Evolutionary conservation across 2,113 vertebrate species (phyloP), one percentile per base, ranked within the genome.

Genomic region (Sisor rabdophorus): DNA sequence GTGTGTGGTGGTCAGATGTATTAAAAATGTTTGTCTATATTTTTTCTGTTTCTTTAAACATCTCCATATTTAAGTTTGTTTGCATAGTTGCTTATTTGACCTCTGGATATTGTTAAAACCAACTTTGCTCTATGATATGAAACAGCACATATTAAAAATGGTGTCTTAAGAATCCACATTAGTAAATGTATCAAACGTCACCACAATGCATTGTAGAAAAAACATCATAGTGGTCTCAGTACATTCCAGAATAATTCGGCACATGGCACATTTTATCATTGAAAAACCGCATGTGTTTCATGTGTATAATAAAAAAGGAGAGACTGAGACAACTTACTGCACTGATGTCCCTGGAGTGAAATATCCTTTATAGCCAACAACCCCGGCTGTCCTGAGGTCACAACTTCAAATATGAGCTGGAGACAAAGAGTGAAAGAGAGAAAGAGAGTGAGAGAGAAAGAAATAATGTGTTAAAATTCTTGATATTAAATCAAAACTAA

Each of bases 321-420:
- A 8, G 36, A 30, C 47, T 60, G 30, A 24, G 48, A 44, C 16
- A 80, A 92, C 97, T 95, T 91, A 98, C 97, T 92, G 82, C 97
- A 98, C 12, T 96, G 94, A 84, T 98, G 97, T 86, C 97, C 95
- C 89, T 97, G 90, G 77, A 98, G 94, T 60, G 92, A 93, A 75
- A 98, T 93, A 88, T 98, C 96, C 86, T 94, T 95, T 81, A 98
- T 92, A 84, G 95, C 96, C 75, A 97, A 83, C 7, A 95, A 91
- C 79, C 95, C 96, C 63, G 91, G 84, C 60, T 94, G 94, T 71
- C 95, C 95, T 26, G 91, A 93, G 71, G 93, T 94, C 81, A 95
- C 81, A 0, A 93, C 95, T 91, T 98, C 96, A 86, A 98, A 96
- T 87, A 95, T 86, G 84, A 98, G 92, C 97, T 98, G 84, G 81